phyloP scores from a whole-genome alignment of 1,140 invertebrate species.

The Tetramorium parvispinum region DNA sequence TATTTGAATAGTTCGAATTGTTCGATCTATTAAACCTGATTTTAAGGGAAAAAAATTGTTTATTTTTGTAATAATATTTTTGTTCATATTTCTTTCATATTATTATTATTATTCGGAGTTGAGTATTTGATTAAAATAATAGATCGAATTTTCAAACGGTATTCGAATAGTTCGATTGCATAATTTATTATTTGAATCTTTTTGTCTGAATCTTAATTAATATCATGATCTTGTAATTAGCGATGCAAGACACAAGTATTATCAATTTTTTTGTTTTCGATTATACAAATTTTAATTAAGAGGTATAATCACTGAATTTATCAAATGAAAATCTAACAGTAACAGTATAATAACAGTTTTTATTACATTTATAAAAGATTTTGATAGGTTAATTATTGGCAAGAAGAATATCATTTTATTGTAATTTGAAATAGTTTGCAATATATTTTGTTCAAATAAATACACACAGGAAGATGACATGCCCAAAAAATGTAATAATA shows the following conservation, averaged over 20 bases:
- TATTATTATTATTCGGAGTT: background rate
- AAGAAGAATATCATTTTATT: background rate
- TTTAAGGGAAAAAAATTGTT: background rate
- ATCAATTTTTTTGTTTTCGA: background rate
- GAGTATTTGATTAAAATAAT: background rate
- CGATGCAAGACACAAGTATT: too few species aligned
- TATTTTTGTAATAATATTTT: background rate
- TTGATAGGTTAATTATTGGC: conserved; percentile 9
- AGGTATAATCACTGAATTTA: background rate
- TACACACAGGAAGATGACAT: background rate
- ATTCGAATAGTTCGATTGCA: background rate
- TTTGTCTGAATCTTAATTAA: background rate
- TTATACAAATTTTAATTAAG: conserved; percentile 18
- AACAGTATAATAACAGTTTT: background rate
- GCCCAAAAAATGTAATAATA: conserved; percentile 15
- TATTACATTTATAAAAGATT: background rate
- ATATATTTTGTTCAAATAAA: conserved; percentile 36
- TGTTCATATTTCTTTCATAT: background rate
- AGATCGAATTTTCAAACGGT: background rate
- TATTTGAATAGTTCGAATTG: background rate
- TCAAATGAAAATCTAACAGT: background rate
- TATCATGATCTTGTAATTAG: too few species aligned
- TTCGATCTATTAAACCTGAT: background rate
- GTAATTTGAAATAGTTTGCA: background rate
- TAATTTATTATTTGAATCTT: background rate